Evolutionary conservation across 64 coral and sea anemone species (phyloP).

Genomic region (Montipora cactus): DNA sequence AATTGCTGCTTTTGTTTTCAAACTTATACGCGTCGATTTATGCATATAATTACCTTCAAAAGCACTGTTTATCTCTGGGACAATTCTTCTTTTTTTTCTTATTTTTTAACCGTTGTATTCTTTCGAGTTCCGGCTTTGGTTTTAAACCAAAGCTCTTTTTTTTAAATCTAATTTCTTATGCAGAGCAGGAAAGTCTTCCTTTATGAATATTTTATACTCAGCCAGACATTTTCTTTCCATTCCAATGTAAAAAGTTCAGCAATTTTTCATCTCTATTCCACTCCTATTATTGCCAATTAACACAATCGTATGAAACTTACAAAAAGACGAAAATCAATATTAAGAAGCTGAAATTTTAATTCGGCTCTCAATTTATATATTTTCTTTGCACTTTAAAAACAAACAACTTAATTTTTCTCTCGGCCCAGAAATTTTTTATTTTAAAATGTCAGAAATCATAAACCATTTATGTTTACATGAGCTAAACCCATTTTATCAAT

Average conservation of each 20-base stretch:
- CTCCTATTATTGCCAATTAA: neutral
- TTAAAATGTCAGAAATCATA: neutral
- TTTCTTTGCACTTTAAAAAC: neutral
- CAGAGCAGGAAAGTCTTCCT: neutral
- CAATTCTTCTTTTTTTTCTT: neutral
- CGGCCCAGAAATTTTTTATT: neutral
- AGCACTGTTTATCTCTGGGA: neutral
- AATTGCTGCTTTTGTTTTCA: neutral
- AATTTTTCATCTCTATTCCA: neutral
- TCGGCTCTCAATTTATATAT: neutral
- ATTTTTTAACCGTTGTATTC: neutral
- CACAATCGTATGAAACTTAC: neutral
- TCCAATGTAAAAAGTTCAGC: neutral
- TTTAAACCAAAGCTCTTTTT: neutral
- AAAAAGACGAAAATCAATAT: neutral
- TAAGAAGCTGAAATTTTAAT: neutral
- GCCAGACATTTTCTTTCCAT: neutral
- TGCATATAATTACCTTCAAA: neutral
- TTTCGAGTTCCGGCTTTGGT: neutral
- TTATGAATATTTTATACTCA: conserved; percentile 50
- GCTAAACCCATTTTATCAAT: conserved; percentile 40
- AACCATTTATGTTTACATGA: conserved; percentile 11
- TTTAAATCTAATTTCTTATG: conserved; percentile 30
- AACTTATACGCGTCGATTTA: neutral
- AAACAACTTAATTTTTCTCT: conserved; percentile 2